These are phyloP conservation scores for Coenobita brevimanus DNA, from an alignment of 1,140 invertebrate genomes.

Conservation along the genomic window DNA sequence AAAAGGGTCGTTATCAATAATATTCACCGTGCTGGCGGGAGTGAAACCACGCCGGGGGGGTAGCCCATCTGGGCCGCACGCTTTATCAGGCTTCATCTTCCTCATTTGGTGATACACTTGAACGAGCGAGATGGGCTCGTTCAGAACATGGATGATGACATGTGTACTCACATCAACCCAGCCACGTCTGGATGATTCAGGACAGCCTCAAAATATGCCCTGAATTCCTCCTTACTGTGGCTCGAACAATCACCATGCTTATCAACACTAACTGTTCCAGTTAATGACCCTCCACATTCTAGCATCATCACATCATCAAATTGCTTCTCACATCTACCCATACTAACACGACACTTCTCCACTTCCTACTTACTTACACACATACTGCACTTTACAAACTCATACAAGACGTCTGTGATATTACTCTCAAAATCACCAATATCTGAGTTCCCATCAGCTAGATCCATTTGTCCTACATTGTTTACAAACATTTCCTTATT, in stretches of 20 bases:
- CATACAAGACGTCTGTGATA: no score
- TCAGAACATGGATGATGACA: no score
- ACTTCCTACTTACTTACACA: neutral
- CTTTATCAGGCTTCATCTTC: no score
- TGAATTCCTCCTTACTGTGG: neutral
- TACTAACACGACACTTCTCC: no score
- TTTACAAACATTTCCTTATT: conserved; percentile 8
- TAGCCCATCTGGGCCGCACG: neutral
- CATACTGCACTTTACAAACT: no score
- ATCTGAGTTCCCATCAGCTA: neutral
- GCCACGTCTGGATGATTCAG: neutral
- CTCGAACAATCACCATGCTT: neutral
- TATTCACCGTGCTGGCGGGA: no score
- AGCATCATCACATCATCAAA: neutral
- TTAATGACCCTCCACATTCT: neutral
- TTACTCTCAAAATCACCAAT: no score
- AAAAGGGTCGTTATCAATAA: neutral
- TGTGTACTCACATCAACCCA: no score
- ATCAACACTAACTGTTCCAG: neutral
- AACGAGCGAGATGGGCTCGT: conserved; percentile 8
- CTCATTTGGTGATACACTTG: no score
- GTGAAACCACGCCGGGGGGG: no score
- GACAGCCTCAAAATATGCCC: no score
- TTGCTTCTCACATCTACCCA: neutral
- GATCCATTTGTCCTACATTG: neutral